These are phyloP conservation scores for Magallana angulata DNA, from an alignment of 1,140 invertebrate species.

Conservation along the genomic window DNA sequence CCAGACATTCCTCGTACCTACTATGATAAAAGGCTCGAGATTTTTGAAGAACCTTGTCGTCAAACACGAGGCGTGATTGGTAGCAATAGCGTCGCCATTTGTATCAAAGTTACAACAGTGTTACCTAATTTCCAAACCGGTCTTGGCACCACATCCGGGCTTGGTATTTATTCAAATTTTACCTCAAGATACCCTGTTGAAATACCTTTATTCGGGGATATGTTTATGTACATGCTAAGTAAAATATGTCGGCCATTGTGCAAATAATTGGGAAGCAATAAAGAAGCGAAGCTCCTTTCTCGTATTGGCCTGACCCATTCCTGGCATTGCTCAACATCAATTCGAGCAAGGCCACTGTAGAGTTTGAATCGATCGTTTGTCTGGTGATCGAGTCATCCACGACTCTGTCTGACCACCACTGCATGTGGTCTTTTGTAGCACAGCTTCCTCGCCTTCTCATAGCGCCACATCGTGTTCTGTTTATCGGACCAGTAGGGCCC, in stretches of 20 bases:
- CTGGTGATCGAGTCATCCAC: background rate
- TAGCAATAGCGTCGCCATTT: conserved; percentile 16
- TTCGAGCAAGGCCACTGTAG: no score
- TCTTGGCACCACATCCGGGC: conserved; percentile 28
- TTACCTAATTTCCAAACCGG: conserved; percentile 26
- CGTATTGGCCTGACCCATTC: no score
- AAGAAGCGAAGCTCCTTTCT: background rate
- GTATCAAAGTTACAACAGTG: conserved; percentile 35
- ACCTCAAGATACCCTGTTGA: conserved; percentile 16
- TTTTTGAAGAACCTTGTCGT: conserved; percentile 33
- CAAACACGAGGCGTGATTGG: conserved; percentile 28
- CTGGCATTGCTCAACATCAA: no score
- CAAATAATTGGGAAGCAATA: conserved; percentile 29
- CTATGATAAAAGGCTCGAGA: conserved; percentile 33
- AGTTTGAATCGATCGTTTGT: background rate
- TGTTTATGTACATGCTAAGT: conserved; percentile 17
- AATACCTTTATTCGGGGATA: background rate
- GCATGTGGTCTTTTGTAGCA: background rate
- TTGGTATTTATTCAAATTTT: conserved; percentile 17
- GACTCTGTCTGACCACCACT: conserved; percentile 3
- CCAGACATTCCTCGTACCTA: conserved; percentile 29
- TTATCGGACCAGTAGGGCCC: conserved; percentile 25
- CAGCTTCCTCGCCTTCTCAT: background rate
- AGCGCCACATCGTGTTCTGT: conserved; percentile 24
- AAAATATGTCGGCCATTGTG: background rate